These are phyloP conservation scores for Corvus hawaiiensis DNA, from an alignment of 2,113 vertebrate genomes.

Conservation along the genomic window DNA sequence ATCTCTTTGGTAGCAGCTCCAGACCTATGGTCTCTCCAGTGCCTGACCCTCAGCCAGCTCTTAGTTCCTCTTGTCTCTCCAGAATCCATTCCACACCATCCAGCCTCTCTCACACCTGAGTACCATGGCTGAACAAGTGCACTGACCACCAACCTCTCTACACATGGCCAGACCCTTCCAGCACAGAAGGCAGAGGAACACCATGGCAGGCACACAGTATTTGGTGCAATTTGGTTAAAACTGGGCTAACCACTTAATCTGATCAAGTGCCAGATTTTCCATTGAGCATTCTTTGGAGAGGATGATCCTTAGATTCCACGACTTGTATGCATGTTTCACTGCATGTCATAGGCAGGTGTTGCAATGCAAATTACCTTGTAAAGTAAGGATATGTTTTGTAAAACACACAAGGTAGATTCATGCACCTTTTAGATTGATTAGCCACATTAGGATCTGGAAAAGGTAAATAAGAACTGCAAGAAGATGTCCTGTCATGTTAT, in stretches of 20 bases:
- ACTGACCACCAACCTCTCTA: not conserved
- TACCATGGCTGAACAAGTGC: not conserved
- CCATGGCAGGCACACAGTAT: rapidly evolving
- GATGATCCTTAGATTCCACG: not conserved
- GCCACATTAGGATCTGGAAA: not conserved
- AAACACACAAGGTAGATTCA: not conserved
- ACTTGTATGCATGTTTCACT: not conserved
- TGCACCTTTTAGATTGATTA: not conserved
- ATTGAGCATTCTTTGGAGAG: not conserved
- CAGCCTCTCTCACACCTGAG: not conserved
- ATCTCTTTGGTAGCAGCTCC: not conserved
- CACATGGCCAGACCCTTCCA: not conserved
- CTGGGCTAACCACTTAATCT: not conserved
- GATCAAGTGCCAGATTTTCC: not conserved
- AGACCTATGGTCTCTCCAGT: not conserved
- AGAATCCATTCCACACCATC: not conserved
- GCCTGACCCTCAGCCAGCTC: not conserved
- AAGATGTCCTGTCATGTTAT: not conserved
- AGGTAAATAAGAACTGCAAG: not conserved
- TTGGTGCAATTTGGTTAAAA: not conserved
- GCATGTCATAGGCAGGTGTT: not conserved
- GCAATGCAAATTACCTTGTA: not conserved
- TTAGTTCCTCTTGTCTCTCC: not conserved
- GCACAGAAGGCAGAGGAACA: not conserved
- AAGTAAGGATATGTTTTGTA: not conserved